Percentiles rank a stretch among this genome's conserved stretches.
These are phyloP conservation scores for Rhyzopertha dominica DNA, from an alignment of 1,140 invertebrate species.

Conservation along the genomic window DNA sequence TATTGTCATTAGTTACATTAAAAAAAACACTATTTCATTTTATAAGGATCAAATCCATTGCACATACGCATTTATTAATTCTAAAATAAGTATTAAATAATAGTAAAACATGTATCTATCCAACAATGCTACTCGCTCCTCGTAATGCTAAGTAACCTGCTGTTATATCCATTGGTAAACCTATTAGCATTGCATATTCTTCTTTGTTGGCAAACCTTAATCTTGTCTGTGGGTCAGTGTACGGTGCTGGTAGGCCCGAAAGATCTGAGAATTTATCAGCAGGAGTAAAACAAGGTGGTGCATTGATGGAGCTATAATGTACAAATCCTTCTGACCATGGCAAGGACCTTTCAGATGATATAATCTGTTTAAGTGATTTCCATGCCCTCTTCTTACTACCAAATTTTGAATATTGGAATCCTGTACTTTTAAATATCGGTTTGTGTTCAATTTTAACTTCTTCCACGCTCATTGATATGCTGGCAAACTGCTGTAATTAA, in stretches of 20 bases:
- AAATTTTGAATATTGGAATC: slow-evolving; percentile 30
- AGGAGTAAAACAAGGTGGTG: slow-evolving; percentile 84
- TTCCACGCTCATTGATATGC: slow-evolving; percentile 40
- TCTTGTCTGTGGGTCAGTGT: slow-evolving; percentile 87
- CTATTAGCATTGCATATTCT: slow-evolving; percentile 78
- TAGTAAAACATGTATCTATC: too few species aligned
- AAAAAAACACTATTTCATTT: too few species aligned
- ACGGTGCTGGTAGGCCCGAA: slow-evolving; percentile 78
- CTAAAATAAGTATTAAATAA: too few species aligned
- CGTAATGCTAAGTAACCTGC: slow-evolving; percentile 80
- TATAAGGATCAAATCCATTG: too few species aligned
- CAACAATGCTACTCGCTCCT: slow-evolving; percentile 79
- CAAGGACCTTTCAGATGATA: slow-evolving; percentile 63
- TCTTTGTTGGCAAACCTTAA: slow-evolving; percentile 77
- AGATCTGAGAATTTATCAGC: slow-evolving; percentile 92
- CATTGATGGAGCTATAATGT: slow-evolving; percentile 78
- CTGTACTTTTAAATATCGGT: slow-evolving; percentile 37
- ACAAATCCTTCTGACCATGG: slow-evolving; percentile 64
- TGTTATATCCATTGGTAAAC: slow-evolving; percentile 84
- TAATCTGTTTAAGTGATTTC: slow-evolving; percentile 74
- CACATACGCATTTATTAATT: too few species aligned
- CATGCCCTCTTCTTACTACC: slow-evolving; percentile 68
- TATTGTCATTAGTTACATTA: too few species aligned
- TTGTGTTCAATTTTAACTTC: slow-evolving; percentile 30
- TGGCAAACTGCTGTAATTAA: too few species aligned